These are phyloP conservation scores for Zosterops pallidus DNA, from an alignment of 2,113 vertebrate species.

Conservation along the genomic window DNA sequence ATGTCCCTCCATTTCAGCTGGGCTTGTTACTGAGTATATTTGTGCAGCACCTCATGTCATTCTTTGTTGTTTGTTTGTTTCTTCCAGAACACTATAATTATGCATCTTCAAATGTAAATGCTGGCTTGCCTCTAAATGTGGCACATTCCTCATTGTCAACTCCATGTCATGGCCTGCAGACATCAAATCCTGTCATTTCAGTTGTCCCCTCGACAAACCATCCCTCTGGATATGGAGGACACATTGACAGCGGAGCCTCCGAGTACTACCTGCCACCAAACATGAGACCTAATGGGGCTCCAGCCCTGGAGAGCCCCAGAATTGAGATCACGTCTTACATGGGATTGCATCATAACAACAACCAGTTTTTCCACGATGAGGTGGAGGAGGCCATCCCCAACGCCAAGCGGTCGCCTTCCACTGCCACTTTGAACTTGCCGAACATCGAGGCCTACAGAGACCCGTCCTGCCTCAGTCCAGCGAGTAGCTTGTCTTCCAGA, in stretches of 20 bases:
- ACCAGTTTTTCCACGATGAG: slow-evolving; percentile 86
- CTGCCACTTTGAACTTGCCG: slow-evolving; percentile 90
- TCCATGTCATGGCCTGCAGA: slow-evolving; percentile 89
- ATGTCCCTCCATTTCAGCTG: background rate
- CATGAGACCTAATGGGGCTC: slow-evolving; percentile 85
- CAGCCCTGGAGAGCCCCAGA: slow-evolving; percentile 89
- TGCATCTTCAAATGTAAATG: slow-evolving; percentile 78
- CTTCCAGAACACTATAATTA: slow-evolving; percentile 92
- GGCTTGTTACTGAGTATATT: background rate
- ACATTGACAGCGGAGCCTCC: slow-evolving; percentile 77
- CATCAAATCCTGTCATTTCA: slow-evolving; percentile 83
- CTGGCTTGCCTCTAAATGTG: slow-evolving; percentile 85
- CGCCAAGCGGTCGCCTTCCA: slow-evolving; percentile 82
- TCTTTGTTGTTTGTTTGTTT: slow-evolving; percentile 46
- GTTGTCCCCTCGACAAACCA: slow-evolving; percentile 80
- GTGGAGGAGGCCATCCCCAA: slow-evolving; percentile 83
- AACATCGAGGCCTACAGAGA: slow-evolving; percentile 91
- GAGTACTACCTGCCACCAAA: slow-evolving; percentile 84
- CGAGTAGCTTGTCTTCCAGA: slow-evolving; percentile 93
- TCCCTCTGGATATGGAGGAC: slow-evolving; percentile 81
- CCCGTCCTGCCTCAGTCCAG: slow-evolving; percentile 92
- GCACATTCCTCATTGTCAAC: slow-evolving; percentile 84
- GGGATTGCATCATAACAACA: slow-evolving; percentile 75
- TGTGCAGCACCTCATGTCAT: slow-evolving; percentile 19
- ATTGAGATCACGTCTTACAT: slow-evolving; percentile 95